Percentiles rank a stretch among this genome's conserved stretches.
Evolutionary conservation across 2,797 vertebrate genomes (phyloP).

Genomic region (Gymnoscopelus braueri): DNA sequence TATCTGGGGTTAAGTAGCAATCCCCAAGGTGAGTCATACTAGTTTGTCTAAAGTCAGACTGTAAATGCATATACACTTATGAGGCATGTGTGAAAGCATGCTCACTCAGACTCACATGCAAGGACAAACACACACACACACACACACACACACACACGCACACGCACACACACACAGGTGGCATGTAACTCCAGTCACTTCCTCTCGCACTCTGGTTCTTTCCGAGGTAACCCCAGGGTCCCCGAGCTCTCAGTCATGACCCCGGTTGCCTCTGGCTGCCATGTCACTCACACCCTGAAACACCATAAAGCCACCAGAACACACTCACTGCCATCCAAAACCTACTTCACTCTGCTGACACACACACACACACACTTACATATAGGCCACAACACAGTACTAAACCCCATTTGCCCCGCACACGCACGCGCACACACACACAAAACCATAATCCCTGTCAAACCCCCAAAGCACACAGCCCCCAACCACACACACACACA

Average conservation of each 20-base stretch:
- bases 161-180: slow-evolving; percentile 18
- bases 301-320: neutral
- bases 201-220: slow-evolving; percentile 6
- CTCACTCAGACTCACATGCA: neutral
- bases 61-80: slow-evolving; percentile 35
- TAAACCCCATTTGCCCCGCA: neutral
- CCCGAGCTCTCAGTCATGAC: slow-evolving; percentile 8
- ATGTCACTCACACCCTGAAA: slow-evolving; percentile 49
- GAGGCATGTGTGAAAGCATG: slow-evolving; percentile 3
- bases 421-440: neutral
- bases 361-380: neutral
- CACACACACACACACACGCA: slow-evolving; percentile 24
- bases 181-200: slow-evolving; percentile 25
- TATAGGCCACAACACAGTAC: neutral
- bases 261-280: slow-evolving; percentile 39
- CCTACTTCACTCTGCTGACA: slow-evolving; percentile 7
- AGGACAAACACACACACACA: neutral
- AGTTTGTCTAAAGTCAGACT: slow-evolving; percentile 62
- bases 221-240: slow-evolving; percentile 27
- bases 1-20: slow-evolving; percentile 28
- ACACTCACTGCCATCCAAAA: slow-evolving; percentile 3
- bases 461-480: slow-evolving; percentile 8
- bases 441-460: no score
- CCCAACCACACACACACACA: slow-evolving; percentile 16
- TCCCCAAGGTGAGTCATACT: slow-evolving; percentile 55